phyloP scores from a whole-genome alignment of 1,140 invertebrate genomes.

The Solen grandis region DNA sequence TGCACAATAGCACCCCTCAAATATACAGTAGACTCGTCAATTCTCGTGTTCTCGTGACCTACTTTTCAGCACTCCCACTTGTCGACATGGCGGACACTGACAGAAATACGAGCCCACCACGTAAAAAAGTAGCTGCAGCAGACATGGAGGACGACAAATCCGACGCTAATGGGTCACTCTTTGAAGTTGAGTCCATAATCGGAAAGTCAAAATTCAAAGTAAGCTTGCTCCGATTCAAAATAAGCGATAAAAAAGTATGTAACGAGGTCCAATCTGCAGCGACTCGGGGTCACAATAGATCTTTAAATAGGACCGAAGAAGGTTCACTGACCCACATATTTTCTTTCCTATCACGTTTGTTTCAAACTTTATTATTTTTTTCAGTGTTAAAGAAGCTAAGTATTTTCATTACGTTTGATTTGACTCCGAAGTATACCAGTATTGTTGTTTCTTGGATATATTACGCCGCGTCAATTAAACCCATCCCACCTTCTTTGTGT shows the following conservation, averaged over 20 bases:
- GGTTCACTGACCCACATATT: not conserved
- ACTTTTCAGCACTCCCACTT: constrained; percentile 34
- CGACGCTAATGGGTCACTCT: constrained; percentile 12
- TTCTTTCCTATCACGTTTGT: not conserved
- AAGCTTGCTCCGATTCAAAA: not conserved
- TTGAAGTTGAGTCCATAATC: constrained; percentile 48
- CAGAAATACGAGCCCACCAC: not conserved
- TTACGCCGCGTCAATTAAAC: too few relatives aligned
- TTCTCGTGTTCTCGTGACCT: constrained; percentile 18
- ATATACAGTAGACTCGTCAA: not conserved
- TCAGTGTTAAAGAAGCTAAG: too few relatives aligned
- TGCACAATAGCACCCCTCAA: not conserved
- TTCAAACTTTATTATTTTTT: constrained; percentile 15
- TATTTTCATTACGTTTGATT: too few relatives aligned
- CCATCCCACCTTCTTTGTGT: too few relatives aligned
- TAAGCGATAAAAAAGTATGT: not conserved
- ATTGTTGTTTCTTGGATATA: too few relatives aligned
- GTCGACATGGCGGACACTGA: constrained; percentile 45
- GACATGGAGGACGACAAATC: not conserved
- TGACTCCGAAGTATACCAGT: too few relatives aligned
- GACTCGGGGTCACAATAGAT: not conserved
- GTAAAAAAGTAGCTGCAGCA: not conserved
- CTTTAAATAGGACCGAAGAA: not conserved
- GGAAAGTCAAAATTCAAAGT: constrained; percentile 44
- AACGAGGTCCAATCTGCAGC: not conserved